Evolutionary conservation across 2,797 vertebrate species (phyloP).

Genomic region (Monodelphis domestica): DNA sequence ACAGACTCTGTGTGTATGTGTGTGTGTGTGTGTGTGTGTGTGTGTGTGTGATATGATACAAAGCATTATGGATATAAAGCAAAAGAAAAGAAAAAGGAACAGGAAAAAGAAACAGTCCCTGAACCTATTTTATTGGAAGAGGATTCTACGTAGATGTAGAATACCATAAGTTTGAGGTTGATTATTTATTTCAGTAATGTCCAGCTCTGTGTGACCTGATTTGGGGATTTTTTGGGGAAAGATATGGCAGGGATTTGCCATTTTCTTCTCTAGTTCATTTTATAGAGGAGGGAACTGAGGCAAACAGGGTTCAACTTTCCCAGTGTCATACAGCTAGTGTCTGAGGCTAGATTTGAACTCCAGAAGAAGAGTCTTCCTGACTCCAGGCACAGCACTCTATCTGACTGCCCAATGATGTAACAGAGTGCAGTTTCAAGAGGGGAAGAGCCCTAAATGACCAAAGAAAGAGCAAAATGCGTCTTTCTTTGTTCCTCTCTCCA

Average conservation of each 20-base stretch:
- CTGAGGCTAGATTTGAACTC: no score
- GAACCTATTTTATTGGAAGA: not conserved
- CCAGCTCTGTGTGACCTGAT: no score
- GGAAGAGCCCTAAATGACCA: not conserved
- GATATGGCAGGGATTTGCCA: no score
- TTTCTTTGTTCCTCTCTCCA: not conserved
- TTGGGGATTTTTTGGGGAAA: no score
- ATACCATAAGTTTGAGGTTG: not conserved
- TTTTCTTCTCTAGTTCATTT: no score
- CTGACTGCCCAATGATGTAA: no score
- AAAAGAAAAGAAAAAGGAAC: not conserved
- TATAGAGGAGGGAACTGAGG: no score
- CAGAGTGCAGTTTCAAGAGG: not conserved
- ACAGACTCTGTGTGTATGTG: not conserved
- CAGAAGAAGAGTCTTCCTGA: no score
- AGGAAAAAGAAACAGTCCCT: not conserved
- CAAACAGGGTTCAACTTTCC: no score
- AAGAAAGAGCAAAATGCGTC: not conserved
- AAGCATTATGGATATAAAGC: not conserved
- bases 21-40: not conserved
- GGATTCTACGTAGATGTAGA: not conserved
- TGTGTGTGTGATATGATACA: not conserved
- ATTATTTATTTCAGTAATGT: no score
- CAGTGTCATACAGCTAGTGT: no score
- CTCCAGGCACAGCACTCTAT: no score